These are phyloP conservation scores for Trichomalopsis sarcophagae DNA, from an alignment of 1,140 invertebrate species.

Conservation along the genomic window DNA sequence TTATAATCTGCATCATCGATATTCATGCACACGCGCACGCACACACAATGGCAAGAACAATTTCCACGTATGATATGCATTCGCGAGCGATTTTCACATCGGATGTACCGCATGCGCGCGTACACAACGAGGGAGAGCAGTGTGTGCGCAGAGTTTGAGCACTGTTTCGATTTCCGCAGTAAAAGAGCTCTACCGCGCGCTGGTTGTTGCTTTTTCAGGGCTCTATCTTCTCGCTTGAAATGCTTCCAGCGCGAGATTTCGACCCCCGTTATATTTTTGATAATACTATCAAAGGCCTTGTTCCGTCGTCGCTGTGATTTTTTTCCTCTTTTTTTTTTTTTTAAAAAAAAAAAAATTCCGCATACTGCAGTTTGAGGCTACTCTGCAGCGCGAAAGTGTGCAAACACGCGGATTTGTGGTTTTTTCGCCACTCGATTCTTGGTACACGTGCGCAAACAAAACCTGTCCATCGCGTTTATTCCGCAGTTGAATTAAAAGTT, in stretches of 20 bases:
- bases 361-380: neutral
- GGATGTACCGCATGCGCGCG: neutral
- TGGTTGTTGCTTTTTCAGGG: slow-evolving; percentile 14
- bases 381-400: neutral
- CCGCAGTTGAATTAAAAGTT: neutral
- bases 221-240: slow-evolving; percentile 46
- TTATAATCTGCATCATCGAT: slow-evolving; percentile 4
- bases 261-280: slow-evolving; percentile 17
- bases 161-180: slow-evolving; percentile 38
- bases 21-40: neutral
- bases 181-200: slow-evolving; percentile 14
- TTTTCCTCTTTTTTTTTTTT: neutral
- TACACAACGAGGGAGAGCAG: neutral
- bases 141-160: neutral
- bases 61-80: slow-evolving; percentile 4
- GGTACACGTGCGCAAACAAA: neutral
- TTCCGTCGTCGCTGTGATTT: neutral
- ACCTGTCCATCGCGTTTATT: neutral
- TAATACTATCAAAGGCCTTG: slow-evolving; percentile 25
- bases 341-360: too few relatives aligned
- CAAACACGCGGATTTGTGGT: neutral
- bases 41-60: neutral
- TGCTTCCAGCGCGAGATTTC: slow-evolving; percentile 10
- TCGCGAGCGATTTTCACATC: slow-evolving; percentile 14
- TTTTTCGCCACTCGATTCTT: neutral